Evolutionary conservation across 2,797 vertebrate genomes (phyloP).

Genomic region (Platalea minor): DNA sequence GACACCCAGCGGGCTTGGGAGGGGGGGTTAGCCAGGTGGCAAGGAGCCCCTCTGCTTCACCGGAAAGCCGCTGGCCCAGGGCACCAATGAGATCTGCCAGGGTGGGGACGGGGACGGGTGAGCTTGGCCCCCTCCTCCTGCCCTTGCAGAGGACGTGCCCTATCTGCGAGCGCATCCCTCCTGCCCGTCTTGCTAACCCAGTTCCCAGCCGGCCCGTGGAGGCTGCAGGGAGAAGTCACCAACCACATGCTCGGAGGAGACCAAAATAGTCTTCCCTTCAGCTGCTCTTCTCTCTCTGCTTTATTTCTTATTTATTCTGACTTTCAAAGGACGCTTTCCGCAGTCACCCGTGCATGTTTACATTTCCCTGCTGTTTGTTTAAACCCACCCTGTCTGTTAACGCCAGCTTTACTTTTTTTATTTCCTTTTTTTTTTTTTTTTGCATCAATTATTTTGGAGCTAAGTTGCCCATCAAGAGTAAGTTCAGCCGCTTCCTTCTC

Average conservation of each 20-base stretch:
- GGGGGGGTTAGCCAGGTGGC: fast-evolving
- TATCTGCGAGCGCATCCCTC: background rate
- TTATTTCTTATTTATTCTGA: background rate
- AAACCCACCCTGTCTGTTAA: background rate
- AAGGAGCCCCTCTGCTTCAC: background rate
- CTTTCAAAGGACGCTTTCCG: background rate
- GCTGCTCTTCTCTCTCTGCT: background rate
- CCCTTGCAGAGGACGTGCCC: background rate
- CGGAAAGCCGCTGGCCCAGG: fast-evolving
- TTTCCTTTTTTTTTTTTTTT: background rate
- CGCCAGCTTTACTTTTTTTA: conserved; percentile 30
- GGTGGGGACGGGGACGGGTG: background rate
- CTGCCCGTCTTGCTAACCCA: background rate
- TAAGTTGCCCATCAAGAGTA: conserved; percentile 70
- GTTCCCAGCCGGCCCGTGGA: fast-evolving
- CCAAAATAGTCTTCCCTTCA: background rate
- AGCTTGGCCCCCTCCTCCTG: background rate
- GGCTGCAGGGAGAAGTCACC: background rate
- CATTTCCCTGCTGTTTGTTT: background rate
- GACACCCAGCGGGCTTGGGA: fast-evolving
- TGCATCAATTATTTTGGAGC: conserved; percentile 67
- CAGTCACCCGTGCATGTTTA: background rate
- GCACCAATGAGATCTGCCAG: fast-evolving
- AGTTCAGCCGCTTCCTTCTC: conserved; percentile 34
- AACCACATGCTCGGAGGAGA: background rate